Conservation (phyloP, 2,113 vertebrate genomes). For the rabbit (Oryctolagus cuniculus) region mOryCun1.1 NC_091432.1:162148501-162149000, state of each 20-base stretch:
- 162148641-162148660: not conserved
- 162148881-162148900: not conserved
- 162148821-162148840: not conserved
- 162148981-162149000: not conserved
- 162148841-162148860: conserved; percentile 38
- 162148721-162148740: not conserved
- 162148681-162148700: not conserved
- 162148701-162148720: not conserved
- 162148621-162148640: not conserved
- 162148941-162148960: conserved; percentile 36
- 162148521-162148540: too few relatives aligned
- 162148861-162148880: not conserved
- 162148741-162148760: not conserved
- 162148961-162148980: conserved; percentile 21
- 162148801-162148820: not conserved
- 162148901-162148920: conserved; percentile 50
- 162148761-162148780: not conserved
- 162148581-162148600: not conserved
- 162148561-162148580: not conserved
- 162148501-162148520: too few relatives aligned
- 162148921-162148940: conserved; percentile 19
- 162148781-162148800: not conserved
- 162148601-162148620: not conserved
- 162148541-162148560: too few relatives aligned
- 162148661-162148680: not conserved